A percentile compares a stretch with the other conserved stretches of the same genome.
phyloP scores from a whole-genome alignment of 2,797 vertebrate genomes.

The Chrosomus eos region DNA sequence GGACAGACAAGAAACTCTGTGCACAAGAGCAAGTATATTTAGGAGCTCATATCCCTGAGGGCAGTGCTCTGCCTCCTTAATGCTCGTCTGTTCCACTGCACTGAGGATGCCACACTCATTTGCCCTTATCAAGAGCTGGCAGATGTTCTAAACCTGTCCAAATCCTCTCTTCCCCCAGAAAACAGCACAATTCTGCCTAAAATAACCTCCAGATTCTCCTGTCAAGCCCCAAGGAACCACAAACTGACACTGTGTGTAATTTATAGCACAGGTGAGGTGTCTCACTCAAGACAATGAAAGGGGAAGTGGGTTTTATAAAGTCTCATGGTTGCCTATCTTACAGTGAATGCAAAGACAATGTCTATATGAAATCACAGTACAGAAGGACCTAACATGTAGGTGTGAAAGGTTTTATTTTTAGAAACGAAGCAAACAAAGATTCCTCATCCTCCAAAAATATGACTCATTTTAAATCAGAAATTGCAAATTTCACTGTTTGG shows the following conservation, averaged over 20 bases:
- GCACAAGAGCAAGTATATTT: not conserved
- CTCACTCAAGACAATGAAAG: not conserved
- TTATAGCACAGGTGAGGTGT: slow-evolving; percentile 27
- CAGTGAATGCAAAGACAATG: slow-evolving; percentile 22
- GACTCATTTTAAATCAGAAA: slow-evolving; percentile 52
- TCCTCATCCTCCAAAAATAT: slow-evolving; percentile 37
- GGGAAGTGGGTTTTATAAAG: not conserved
- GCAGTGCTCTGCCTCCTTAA: slow-evolving; percentile 4
- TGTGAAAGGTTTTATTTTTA: slow-evolving; percentile 57
- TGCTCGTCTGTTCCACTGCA: slow-evolving; percentile 17
- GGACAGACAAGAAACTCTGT: not conserved
- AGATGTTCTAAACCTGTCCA: slow-evolving; percentile 50
- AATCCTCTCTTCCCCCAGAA: slow-evolving; percentile 13
- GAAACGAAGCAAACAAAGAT: slow-evolving; percentile 44
- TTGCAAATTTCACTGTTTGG: slow-evolving; percentile 4
- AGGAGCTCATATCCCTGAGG: slow-evolving; percentile 12
- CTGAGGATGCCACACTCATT: slow-evolving; percentile 21
- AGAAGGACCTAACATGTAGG: slow-evolving; percentile 47
- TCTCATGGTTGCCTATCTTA: not conserved
- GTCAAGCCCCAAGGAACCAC: not conserved
- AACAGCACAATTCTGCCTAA: slow-evolving; percentile 9
- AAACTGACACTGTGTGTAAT: not conserved
- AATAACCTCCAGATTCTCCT: slow-evolving; percentile 12
- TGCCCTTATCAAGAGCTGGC: slow-evolving; percentile 48
- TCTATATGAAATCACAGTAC: slow-evolving; percentile 20